These are phyloP conservation scores for Ammospiza caudacuta DNA, from an alignment of 2,113 vertebrate species.

Conservation along the genomic window DNA sequence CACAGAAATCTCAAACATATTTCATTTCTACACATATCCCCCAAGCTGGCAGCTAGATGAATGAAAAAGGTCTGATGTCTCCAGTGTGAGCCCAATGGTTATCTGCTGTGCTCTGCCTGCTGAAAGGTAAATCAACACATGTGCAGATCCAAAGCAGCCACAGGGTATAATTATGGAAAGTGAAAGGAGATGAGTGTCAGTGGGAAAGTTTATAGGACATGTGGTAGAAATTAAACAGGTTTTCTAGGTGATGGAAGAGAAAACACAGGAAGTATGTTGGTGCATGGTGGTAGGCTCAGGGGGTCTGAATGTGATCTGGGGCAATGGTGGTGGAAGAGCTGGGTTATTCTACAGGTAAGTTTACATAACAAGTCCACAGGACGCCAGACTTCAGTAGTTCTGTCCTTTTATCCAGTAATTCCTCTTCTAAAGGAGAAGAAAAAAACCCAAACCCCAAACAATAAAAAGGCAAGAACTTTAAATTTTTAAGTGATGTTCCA, in stretches of 20 bases:
- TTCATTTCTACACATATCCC: neutral
- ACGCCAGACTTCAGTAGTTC: neutral
- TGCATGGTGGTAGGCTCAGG: neutral
- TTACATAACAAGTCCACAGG: neutral
- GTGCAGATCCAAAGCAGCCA: neutral
- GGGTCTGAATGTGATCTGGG: neutral
- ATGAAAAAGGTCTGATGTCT: neutral
- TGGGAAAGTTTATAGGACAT: slow-evolving; percentile 3
- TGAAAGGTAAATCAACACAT: slow-evolving; percentile 38
- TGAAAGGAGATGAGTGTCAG: slow-evolving; percentile 51
- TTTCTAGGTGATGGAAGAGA: neutral
- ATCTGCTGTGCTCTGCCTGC: neutral
- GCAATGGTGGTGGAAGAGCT: neutral
- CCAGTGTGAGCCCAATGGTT: neutral
- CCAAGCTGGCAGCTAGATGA: neutral
- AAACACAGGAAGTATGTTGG: neutral
- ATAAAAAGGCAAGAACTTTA: neutral
- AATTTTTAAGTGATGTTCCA: neutral
- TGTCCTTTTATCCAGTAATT: neutral
- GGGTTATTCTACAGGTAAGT: neutral
- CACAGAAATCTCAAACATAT: neutral
- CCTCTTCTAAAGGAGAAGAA: neutral
- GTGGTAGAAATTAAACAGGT: neutral
- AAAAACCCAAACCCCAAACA: neutral
- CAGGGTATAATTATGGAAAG: slow-evolving; percentile 49